Percentiles rank a stretch among this genome's conserved stretches.
These are phyloP conservation scores for Beaufortia kweichowensis DNA, from an alignment of 2,113 vertebrate species.

Conservation along the genomic window DNA sequence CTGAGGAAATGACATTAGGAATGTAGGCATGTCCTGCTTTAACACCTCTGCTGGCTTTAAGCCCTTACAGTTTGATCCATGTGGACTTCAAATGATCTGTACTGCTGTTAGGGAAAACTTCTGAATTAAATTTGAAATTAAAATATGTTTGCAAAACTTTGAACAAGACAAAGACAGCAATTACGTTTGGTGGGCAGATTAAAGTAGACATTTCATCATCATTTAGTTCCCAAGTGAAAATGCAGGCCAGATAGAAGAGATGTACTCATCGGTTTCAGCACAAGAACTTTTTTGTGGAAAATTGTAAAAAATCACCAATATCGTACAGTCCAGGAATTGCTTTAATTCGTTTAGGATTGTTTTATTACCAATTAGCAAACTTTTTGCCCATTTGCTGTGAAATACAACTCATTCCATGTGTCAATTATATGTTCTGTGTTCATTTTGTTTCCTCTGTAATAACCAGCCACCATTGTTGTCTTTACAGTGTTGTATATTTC, in stretches of 20 bases:
- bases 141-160: too few relatives aligned
- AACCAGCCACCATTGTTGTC: conserved; percentile 43
- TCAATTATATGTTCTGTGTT: conserved; percentile 19
- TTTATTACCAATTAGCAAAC: background rate
- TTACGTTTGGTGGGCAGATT: too few relatives aligned
- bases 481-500: conserved; percentile 50
- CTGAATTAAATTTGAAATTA: too few relatives aligned
- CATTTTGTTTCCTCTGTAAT: conserved; percentile 33
- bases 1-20: conserved; percentile 24
- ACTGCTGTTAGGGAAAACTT: background rate
- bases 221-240: too few relatives aligned
- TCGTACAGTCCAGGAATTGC: background rate
- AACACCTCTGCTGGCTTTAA: background rate
- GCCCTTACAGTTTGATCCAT: background rate
- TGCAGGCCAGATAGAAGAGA: too few relatives aligned
- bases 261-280: too few relatives aligned
- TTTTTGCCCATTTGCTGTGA: conserved; percentile 25
- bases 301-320: background rate
- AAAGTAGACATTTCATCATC: background rate
- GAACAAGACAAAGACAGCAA: too few relatives aligned
- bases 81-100: background rate
- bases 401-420: conserved; percentile 31
- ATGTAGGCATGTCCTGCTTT: conserved; percentile 33
- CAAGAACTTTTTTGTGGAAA: background rate
- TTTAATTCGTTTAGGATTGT: background rate